A percentile compares a stretch with the other conserved stretches of the same genome.
phyloP scores from a whole-genome alignment of 2,797 vertebrate species.

The Pteronotus mesoamericanus region DNA sequence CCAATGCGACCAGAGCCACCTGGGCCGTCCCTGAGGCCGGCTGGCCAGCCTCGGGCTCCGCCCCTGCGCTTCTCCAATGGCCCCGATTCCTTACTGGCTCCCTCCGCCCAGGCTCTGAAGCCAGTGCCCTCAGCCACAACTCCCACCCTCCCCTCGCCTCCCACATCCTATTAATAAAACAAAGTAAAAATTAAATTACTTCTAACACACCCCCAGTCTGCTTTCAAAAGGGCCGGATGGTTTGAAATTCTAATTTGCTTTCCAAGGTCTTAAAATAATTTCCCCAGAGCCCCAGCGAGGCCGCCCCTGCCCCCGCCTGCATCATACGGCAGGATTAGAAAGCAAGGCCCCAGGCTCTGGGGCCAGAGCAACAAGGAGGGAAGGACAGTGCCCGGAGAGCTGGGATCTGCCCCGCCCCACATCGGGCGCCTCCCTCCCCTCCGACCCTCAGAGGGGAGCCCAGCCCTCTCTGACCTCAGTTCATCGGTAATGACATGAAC shows the following conservation, averaged over 20 bases:
- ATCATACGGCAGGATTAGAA: not conserved
- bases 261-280: constrained; percentile 66
- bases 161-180: constrained; percentile 61
- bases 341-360: not conserved
- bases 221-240: constrained; percentile 39
- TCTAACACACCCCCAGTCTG: constrained; percentile 41
- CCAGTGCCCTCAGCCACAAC: not conserved
- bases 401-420: accelerated
- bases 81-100: not conserved
- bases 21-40: accelerated
- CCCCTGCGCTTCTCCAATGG: not conserved
- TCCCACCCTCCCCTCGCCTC: not conserved
- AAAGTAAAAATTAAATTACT: constrained; percentile 60
- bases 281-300: not conserved
- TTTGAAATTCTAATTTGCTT: constrained; percentile 62
- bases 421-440: too few species aligned
- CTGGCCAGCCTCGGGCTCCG: not conserved
- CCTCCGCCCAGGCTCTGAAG: not conserved
- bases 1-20: not conserved
- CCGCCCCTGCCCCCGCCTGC: not conserved
- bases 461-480: not conserved
- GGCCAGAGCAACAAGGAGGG: accelerated
- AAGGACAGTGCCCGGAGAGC: accelerated
- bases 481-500: accelerated
- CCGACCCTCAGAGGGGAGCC: not conserved